These are phyloP conservation scores for Alitta virens DNA, from an alignment of 2,888 invertebrate species.

Conservation along the genomic window DNA sequence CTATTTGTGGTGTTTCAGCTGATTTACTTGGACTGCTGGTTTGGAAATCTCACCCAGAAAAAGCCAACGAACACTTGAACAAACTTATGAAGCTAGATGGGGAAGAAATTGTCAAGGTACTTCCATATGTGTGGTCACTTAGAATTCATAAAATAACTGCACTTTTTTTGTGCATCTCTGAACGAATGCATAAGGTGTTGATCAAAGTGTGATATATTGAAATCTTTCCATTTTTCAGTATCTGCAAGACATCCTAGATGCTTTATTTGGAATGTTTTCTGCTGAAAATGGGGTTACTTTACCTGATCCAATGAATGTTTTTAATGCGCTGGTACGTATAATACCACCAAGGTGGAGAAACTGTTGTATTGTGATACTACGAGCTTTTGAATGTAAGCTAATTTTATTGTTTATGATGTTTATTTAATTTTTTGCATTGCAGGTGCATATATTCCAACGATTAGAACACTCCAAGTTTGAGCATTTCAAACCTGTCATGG, in stretches of 20 bases:
- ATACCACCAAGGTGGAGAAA: no score
- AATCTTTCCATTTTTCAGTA: conserved; percentile 60
- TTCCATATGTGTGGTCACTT: no score
- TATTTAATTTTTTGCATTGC: conserved; percentile 29
- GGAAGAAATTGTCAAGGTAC: conserved; percentile 81
- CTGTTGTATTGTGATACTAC: no score
- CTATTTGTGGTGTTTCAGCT: conserved; percentile 61
- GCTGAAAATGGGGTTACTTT: conserved; percentile 79
- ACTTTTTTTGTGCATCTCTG: no score
- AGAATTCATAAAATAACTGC: no score
- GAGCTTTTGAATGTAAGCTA: no score
- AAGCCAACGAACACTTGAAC: conserved; percentile 80
- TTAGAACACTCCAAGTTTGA: conserved; percentile 88
- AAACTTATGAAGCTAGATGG: conserved; percentile 78
- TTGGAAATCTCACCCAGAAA: conserved; percentile 86
- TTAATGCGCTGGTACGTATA: conserved; percentile 78
- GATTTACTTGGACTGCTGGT: conserved; percentile 84
- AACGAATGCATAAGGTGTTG: no score
- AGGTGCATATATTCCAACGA: conserved; percentile 83
- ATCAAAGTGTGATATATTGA: no score
- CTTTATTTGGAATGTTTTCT: conserved; percentile 88
- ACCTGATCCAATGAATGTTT: conserved; percentile 66
- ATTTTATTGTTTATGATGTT: no score
- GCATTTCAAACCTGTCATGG: conserved; percentile 90
- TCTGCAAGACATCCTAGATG: conserved; percentile 89